A percentile compares a stretch with the other conserved stretches of the same genome.
phyloP scores from a whole-genome alignment of 2,888 invertebrate genomes.

The Psylliodes chrysocephalus region DNA sequence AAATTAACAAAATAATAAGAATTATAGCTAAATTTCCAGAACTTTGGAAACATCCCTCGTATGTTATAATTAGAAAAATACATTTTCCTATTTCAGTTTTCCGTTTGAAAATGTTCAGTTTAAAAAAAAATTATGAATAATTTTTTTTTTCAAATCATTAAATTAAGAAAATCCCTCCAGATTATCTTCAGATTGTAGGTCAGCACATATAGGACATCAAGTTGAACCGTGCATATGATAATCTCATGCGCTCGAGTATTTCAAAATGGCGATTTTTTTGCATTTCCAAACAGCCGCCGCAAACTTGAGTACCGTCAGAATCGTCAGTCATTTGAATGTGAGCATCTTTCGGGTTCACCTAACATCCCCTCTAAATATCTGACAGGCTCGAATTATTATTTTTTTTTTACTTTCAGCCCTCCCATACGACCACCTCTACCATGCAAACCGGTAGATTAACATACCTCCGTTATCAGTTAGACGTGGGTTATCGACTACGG shows the following conservation, averaged over 20 bases:
- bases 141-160: no score
- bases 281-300: conserved; percentile 32
- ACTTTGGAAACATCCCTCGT: no score
- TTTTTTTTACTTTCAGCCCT: no score
- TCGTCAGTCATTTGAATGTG: conserved; percentile 28
- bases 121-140: no score
- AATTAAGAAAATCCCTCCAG: not conserved
- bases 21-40: no score
- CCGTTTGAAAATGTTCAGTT: no score
- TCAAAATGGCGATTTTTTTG: conserved; percentile 44
- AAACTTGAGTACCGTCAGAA: conserved; percentile 34
- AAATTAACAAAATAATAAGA: no score
- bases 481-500: no score
- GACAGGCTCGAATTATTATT: conserved; percentile 35
- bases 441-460: conserved; percentile 41
- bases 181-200: conserved; percentile 35
- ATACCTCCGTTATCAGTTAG: conserved; percentile 36
- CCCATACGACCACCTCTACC: no score
- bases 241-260: no score
- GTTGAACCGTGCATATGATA: conserved; percentile 35
- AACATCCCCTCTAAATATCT: conserved; percentile 30
- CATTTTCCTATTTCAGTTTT: no score
- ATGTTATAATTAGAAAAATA: no score
- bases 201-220: conserved; percentile 31
- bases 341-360: conserved; percentile 31